A percentile compares a stretch with the other conserved stretches of the same genome.
These are phyloP conservation scores for Lasioglossum leucozonium DNA, from an alignment of 2,888 invertebrate genomes.

Conservation along the genomic window DNA sequence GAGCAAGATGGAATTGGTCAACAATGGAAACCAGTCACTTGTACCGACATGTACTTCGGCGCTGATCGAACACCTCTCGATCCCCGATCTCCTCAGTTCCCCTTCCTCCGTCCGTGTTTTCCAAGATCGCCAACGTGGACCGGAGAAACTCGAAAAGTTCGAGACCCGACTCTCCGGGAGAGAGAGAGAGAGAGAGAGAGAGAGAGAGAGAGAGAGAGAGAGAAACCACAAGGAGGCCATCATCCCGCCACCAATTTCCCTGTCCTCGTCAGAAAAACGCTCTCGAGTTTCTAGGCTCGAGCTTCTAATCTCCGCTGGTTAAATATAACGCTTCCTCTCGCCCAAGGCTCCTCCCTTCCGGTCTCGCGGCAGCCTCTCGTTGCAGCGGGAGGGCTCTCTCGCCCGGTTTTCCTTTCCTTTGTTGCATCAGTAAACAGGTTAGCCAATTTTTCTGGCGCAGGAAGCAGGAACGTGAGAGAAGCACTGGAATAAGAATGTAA, in stretches of 20 bases:
- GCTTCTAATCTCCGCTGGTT: slow-evolving; percentile 16
- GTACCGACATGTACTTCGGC: background rate
- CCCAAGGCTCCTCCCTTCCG: slow-evolving; percentile 3
- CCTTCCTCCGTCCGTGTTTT: background rate
- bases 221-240: background rate
- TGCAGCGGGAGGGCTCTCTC: slow-evolving; percentile 17
- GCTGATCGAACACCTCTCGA: background rate
- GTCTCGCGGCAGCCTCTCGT: background rate
- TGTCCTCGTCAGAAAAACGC: background rate
- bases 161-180: background rate
- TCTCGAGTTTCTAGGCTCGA: background rate
- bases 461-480: slow-evolving; percentile 63
- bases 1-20: too few relatives aligned
- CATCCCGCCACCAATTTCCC: background rate
- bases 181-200: background rate
- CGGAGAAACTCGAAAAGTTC: background rate
- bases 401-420: slow-evolving; percentile 53
- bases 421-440: slow-evolving; percentile 65
- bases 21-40: background rate
- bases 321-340: slow-evolving; percentile 27
- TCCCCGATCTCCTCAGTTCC: background rate
- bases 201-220: background rate
- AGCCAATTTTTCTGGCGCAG: slow-evolving; percentile 64
- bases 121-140: background rate
- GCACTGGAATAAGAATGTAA: slow-evolving; percentile 56